Percentiles rank a stretch among this genome's conserved stretches.
These are phyloP conservation scores for Sturnira hondurensis DNA, from an alignment of 2,113 vertebrate genomes.

Conservation along the genomic window DNA sequence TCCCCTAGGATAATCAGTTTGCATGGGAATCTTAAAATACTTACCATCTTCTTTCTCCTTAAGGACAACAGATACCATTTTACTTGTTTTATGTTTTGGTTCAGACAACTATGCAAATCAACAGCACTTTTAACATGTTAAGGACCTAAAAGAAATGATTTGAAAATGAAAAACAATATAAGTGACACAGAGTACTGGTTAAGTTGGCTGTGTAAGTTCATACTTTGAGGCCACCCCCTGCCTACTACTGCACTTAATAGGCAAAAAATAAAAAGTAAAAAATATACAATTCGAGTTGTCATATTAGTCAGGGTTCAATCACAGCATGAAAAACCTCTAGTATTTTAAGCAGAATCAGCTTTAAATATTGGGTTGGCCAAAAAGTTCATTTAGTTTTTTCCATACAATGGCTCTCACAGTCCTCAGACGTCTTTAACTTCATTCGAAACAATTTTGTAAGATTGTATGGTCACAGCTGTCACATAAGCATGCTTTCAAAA, in stretches of 20 bases:
- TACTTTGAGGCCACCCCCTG: not conserved
- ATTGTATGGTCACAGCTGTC: no score
- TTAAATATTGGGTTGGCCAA: not conserved
- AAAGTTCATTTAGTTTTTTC: no score
- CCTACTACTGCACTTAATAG: not conserved
- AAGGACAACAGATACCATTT: not conserved
- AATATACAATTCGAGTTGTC: not conserved
- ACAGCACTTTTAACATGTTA: not conserved
- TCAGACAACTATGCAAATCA: conserved; percentile 26
- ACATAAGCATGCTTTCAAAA: no score
- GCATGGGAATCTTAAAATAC: not conserved
- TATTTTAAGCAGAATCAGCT: conserved; percentile 3
- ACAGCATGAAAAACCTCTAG: not conserved
- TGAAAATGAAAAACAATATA: conserved; percentile 7
- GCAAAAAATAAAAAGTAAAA: not conserved
- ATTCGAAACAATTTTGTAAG: no score
- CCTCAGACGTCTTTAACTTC: no score
- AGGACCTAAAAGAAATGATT: not conserved
- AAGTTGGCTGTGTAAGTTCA: not conserved
- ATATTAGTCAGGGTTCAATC: not conserved
- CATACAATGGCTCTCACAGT: no score
- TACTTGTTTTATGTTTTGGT: conserved; percentile 30
- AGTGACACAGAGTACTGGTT: not conserved
- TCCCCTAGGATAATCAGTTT: not conserved
- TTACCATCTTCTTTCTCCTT: not conserved